Base-by-base conservation (phyloP, 2,888 invertebrate species). In the Ophion costatus region DNA sequence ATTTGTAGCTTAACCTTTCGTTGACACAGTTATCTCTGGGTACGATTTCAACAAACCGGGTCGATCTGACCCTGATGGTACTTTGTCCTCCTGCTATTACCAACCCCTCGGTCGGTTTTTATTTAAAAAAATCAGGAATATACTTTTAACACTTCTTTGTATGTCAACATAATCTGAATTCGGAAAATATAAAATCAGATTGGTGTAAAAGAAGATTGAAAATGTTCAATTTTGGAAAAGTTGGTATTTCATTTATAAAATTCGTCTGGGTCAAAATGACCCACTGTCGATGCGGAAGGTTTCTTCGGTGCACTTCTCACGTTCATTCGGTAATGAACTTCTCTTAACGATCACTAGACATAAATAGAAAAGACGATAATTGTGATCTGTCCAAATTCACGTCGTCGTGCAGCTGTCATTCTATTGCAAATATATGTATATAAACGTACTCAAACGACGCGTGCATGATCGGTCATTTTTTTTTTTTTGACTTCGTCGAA, bases 381-480 rank as follows among this genome's bases (percentile, higher is more conserved):
- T 45, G 45, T 45, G 11, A 45, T 4, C 17, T 17, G 51, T 51
- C 4, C 51, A 11, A 51, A 51, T 14, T 14, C 14, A 17, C 11
- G 14, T 51, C 17, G 17, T 51, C 69, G 24, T 22, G 51, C 64
- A 64, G 33, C 64, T 64, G 64, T 64, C 2, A 4, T 4, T 33
- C 7, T 6, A 2, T 33, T 7, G 33, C 33, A 4, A 33, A 33
- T 33, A 33, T 4, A 33, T 33, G 24, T 24, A 33, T 33, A 33
- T 33, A 33, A 5, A 33, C 33, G 33, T 5, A 33, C 33, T 5
- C 33, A 33, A 0, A 33, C 74, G 77, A 80, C 59, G 69, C 45
- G 78, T 75, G 33, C 7, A 66, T 61, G 66, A 57, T 70, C 75
- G 57, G 29, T 89, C 86, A 84, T 86, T 87, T 82, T 71, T 14